These are phyloP conservation scores for Acrossocheilus wenchowensis DNA, from an alignment of 2,797 vertebrate species.

Conservation along the genomic window DNA sequence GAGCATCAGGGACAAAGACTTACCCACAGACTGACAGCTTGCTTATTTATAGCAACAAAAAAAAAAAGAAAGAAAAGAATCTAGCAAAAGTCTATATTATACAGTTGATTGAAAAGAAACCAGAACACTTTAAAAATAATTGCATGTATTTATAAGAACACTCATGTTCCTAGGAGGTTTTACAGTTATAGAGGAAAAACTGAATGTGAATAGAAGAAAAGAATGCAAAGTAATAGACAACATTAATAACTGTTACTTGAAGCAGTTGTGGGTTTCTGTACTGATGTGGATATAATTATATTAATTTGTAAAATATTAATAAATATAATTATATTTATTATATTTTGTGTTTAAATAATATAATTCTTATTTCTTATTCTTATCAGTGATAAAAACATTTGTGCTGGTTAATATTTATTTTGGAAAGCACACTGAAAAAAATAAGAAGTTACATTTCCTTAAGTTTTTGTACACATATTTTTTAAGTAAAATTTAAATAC, in stretches of 20 bases:
- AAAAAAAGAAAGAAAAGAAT: not conserved
- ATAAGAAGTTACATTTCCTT: too few species aligned
- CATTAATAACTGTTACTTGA: not conserved
- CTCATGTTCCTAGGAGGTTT: conserved; percentile 1
- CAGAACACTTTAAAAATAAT: conserved; percentile 18
- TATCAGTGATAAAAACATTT: too few species aligned
- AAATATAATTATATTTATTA: not conserved
- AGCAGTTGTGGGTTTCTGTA: not conserved
- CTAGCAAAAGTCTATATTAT: conserved; percentile 29
- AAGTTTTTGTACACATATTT: too few species aligned
- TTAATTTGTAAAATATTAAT: too few species aligned
- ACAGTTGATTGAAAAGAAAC: conserved; percentile 11
- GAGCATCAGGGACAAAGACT: conserved; percentile 34
- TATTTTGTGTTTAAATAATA: not conserved
- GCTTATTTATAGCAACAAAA: conserved; percentile 42
- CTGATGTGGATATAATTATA: not conserved
- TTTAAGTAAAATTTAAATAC: too few species aligned
- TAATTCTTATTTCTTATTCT: too few species aligned
- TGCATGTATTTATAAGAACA: conserved; percentile 38
- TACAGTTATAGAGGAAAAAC: not conserved
- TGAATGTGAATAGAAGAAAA: conserved; percentile 11
- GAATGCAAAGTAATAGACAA: not conserved
- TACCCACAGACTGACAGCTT: conserved; percentile 36
- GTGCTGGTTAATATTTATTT: not conserved
- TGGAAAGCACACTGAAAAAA: not conserved